Percentiles rank a stretch among this genome's conserved stretches.
Conservation (phyloP, 1,140 invertebrate genomes). For the Holcopasites calliopsidis region DNA sequence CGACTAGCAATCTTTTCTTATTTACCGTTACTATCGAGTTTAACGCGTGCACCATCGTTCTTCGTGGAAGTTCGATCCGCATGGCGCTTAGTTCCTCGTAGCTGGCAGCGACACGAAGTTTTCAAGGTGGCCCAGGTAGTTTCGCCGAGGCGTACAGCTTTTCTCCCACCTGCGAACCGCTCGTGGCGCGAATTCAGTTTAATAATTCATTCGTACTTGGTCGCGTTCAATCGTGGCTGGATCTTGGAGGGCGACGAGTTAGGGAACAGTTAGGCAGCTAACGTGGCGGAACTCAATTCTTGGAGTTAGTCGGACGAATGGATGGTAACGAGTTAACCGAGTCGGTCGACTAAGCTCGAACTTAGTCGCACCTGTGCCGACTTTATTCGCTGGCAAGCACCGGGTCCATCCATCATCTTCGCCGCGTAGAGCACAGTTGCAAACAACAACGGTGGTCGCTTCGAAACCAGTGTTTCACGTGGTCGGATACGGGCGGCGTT, state of each 20-base stretch:
- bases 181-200: background rate
- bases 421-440: background rate
- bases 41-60: conserved; percentile 34
- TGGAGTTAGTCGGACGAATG: conserved; percentile 6
- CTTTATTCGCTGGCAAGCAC: conserved; percentile 1
- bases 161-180: background rate
- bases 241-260: background rate
- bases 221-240: background rate
- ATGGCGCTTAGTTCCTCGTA: too few species aligned
- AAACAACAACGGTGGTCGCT: background rate
- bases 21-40: conserved; percentile 66
- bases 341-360: background rate
- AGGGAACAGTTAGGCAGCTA: background rate
- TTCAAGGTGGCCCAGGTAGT: background rate
- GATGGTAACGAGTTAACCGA: conserved; percentile 25
- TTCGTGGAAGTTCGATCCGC: background rate
- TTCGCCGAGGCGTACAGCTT: background rate
- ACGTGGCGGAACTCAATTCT: conserved; percentile 10
- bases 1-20: conserved; percentile 51
- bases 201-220: conserved; percentile 2
- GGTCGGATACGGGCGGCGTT: conserved; percentile 38
- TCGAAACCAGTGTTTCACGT: conserved; percentile 24
- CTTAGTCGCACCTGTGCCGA: background rate
- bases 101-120: background rate
- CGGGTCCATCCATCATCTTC: background rate